Conservation (phyloP, 2,888 invertebrate genomes). For the Branchellion lobata region DNA sequence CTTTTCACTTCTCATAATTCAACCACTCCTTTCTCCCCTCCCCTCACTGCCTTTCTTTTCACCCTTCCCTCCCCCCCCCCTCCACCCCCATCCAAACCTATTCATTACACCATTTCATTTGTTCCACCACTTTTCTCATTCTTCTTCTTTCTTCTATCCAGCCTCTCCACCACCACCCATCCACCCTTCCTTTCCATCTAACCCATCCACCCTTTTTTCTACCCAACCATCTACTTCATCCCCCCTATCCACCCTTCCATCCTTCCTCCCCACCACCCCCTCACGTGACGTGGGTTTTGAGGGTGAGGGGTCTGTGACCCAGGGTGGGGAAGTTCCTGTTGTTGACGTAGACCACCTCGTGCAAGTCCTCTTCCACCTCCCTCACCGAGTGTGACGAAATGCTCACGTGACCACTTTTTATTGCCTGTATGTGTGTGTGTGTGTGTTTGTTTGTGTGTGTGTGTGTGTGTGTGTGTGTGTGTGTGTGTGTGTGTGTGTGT, state of each 20-base stretch:
- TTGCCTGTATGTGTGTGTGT: slow-evolving; percentile 50
- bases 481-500: not conserved
- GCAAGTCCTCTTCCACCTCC: slow-evolving; percentile 77
- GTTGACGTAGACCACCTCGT: slow-evolving; percentile 80
- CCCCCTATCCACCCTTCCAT: not conserved
- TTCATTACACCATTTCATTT: no score
- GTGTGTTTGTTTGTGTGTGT: not conserved
- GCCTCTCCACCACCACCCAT: no score
- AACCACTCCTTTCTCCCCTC: no score
- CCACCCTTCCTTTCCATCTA: no score
- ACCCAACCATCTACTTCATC: not conserved
- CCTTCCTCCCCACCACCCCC: not conserved
- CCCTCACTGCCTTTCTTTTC: no score
- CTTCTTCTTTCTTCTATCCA: no score
- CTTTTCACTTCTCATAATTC: no score
- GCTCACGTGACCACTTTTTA: slow-evolving; percentile 70
- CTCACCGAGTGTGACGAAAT: slow-evolving; percentile 87
- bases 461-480: not conserved
- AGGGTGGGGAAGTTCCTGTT: slow-evolving; percentile 89
- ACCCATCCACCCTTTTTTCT: no score
- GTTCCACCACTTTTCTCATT: no score
- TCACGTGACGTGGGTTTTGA: slow-evolving; percentile 74
- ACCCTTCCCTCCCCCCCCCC: no score
- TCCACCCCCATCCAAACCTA: no score
- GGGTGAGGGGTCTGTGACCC: slow-evolving; percentile 80